Conservation (phyloP, 2,888 invertebrate species). For the Rambutsinella grinnellia region DNA sequence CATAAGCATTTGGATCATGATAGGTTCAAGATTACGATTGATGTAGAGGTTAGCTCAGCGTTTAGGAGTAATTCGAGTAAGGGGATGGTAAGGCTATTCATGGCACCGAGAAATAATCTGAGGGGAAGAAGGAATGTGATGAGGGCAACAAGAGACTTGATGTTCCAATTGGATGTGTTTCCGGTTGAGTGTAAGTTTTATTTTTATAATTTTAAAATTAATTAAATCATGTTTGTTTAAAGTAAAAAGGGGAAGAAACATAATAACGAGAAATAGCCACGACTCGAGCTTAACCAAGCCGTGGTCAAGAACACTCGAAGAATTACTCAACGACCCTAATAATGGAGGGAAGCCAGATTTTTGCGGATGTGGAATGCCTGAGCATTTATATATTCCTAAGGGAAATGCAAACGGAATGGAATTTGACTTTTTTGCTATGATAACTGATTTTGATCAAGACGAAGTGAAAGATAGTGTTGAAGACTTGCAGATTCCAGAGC, state of each 20-base stretch:
- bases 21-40: constrained; percentile 43
- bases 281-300: constrained; percentile 36
- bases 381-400: constrained; percentile 66
- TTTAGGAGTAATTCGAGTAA: constrained; percentile 19
- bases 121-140: constrained; percentile 30
- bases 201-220: background rate
- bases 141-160: constrained; percentile 31
- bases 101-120: constrained; percentile 41
- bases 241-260: constrained; percentile 40
- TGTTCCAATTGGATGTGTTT: constrained; percentile 52
- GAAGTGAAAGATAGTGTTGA: constrained; percentile 53
- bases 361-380: constrained; percentile 70
- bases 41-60: constrained; percentile 45
- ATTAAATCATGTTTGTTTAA: background rate
- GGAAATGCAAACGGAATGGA: constrained; percentile 65
- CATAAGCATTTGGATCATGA: constrained; percentile 53
- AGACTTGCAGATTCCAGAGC: constrained; percentile 72
- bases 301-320: constrained; percentile 7
- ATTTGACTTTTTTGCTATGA: constrained; percentile 66
- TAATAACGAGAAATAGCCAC: constrained; percentile 19
- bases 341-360: constrained; percentile 20
- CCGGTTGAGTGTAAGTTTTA: constrained; percentile 44
- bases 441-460: constrained; percentile 66
- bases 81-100: constrained; percentile 42
- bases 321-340: background rate